Evolutionary conservation across 1,140 invertebrate genomes (phyloP).

Genomic region (Heliconius hewitsoni): DNA sequence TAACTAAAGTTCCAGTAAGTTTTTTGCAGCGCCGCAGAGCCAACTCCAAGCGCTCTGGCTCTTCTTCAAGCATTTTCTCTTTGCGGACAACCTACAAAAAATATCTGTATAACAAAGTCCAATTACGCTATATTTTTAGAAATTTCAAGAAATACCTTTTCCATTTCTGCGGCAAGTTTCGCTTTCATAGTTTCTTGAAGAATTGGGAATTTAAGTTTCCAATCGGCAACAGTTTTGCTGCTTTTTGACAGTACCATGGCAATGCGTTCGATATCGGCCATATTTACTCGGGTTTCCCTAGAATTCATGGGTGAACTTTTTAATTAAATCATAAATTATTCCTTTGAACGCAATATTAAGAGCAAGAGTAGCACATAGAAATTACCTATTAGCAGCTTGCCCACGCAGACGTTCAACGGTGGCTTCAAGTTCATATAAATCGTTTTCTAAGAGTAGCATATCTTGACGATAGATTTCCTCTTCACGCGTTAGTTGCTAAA

Average conservation of each 20-base stretch:
- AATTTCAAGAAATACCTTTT: conserved; percentile 82
- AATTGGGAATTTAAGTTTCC: conserved; percentile 94
- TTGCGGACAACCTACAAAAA: conserved; percentile 88
- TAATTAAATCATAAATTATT: conserved; percentile 14
- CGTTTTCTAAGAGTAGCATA: conserved; percentile 94
- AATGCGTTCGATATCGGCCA: conserved; percentile 98
- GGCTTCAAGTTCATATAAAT: conserved; percentile 95
- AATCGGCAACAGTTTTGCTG: conserved; percentile 96
- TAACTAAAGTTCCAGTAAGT: conserved; percentile 96
- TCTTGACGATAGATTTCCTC: conserved; percentile 95
- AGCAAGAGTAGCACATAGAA: not conserved
- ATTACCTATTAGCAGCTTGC: conserved; percentile 94
- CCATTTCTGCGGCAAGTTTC: conserved; percentile 95
- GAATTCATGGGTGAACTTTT: conserved; percentile 27
- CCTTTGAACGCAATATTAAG: not conserved
- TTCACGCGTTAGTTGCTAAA: conserved; percentile 69
- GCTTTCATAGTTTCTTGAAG: conserved; percentile 94
- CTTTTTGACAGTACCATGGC: conserved; percentile 89
- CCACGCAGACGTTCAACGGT: conserved; percentile 96
- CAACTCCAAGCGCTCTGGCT: conserved; percentile 95
- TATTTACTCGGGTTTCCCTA: conserved; percentile 94
- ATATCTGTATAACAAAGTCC: not conserved
- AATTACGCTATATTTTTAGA: not conserved
- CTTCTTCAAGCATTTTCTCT: conserved; percentile 98
- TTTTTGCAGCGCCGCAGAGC: conserved; percentile 97